phyloP scores from a whole-genome alignment of 1,140 invertebrate genomes.

The Thereuonema tuberculata region DNA sequence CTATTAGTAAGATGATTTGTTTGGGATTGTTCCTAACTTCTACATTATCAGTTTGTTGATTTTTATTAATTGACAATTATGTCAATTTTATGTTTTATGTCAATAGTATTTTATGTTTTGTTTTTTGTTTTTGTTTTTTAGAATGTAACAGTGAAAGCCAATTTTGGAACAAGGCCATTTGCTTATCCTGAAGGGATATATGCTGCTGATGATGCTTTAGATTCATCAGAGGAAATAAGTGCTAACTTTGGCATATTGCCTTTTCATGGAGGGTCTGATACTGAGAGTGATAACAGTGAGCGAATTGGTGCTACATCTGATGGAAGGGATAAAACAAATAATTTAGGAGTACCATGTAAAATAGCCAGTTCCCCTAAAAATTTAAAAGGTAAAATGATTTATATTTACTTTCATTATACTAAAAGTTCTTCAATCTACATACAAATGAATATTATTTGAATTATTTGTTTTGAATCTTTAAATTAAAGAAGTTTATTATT shows the following conservation, averaged over 20 bases:
- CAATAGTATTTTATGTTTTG: no score
- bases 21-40: no score
- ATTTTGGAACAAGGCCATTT: conserved; percentile 32
- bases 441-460: no score
- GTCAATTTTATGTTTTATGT: no score
- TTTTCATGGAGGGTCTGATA: conserved; percentile 27
- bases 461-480: no score
- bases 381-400: conserved; percentile 26
- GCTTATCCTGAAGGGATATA: conserved; percentile 31
- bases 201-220: conserved; percentile 27
- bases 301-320: background rate
- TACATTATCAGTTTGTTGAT: no score
- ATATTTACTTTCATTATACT: no score
- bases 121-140: conserved; percentile 17
- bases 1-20: no score
- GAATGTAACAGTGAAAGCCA: conserved; percentile 30
- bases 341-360: conserved; percentile 23
- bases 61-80: no score
- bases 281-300: conserved; percentile 25
- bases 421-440: no score
- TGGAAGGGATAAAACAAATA: conserved; percentile 8
- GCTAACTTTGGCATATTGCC: conserved; percentile 29
- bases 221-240: conserved; percentile 27
- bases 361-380: conserved; percentile 23
- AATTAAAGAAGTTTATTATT: no score